Base-by-base conservation (phyloP, 2,888 invertebrate species). In the Patella pellucida region DNA sequence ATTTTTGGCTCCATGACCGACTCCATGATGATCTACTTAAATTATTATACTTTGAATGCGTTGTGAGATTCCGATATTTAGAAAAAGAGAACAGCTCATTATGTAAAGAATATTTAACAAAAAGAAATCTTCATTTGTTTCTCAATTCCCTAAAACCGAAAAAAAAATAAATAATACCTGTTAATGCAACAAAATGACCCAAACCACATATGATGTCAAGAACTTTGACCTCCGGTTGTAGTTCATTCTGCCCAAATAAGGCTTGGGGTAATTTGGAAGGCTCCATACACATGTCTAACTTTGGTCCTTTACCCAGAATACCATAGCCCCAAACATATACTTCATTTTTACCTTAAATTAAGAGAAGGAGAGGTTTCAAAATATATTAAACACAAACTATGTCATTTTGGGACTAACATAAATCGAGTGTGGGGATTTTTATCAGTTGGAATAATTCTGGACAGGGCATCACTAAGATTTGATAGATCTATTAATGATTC, bases 321-420 rank as follows among this genome's bases (percentile, higher is more conserved):
- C 99, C 99, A 90, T 93, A 97, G 7, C 99, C 98, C 98, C 98
- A 99, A 0, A 95, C 95, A 89, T 94, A 98, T 0, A 96, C 96
- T 50, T 95, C 93, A 0, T 97, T 97, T 79, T 94, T 91, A 77
- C 95, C 96, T 96, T 92, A n/a, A 79, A 81, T 62, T 11, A 14
- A 62, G 62, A 62, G 2, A 62, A 15, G 31, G 11, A 69, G 5
- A 11, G 12, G 62, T 62, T 62, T 19, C 19, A 62, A 19, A 19
- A 62, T 62, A 9, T 9, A 9, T 9, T 41, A 4, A 41, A 41
- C 41, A 41, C 7, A 41, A 41, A 9, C 41, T 41, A 41, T 7
- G 41, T 41, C 41, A 41, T 41, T 41, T 41, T 41, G 41, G 41
- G 41, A 41, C 41, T 41, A 41, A 41, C 41, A 9, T 62, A 12